Evolutionary conservation across 92 coral and sea anemone species (phyloP), one percentile per base, ranked within the genome.

Genomic region (Galaxea fascicularis): DNA sequence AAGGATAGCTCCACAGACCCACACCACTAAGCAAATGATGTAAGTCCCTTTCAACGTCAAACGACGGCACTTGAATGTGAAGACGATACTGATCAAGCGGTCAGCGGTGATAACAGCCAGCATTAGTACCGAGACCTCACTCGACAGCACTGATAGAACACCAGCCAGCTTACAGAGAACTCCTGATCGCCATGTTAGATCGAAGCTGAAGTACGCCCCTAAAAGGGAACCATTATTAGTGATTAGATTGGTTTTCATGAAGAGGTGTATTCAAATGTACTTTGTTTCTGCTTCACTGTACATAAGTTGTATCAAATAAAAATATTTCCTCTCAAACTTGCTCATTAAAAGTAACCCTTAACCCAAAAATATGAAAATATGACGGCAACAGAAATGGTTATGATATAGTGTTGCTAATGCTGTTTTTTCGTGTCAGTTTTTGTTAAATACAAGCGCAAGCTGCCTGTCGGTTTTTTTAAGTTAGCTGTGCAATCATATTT

Each of bases 61-160:
- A 24, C 93, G 70, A 20, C 44, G 76, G 35, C 76, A 71, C 41
- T 68, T 80, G 74, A 90, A 90, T 47, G 90, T 73, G 52, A 90
- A 90, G 46, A 90, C 88, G 35, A 89, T 85, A 64, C 90, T 79
- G 65, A 89, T 80, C 22, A 92, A 39, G 26, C 95, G 85, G 44
- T 92, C 95, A 35, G 86, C 75, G 24, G 95, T 92, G 28, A 89
- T 89, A 20, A 91, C 76, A 14, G 89, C 67, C 73, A 91, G 83
- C 47, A 80, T 88, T 44, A 88, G 88, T 25, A 92, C 95, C 24
- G 95, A 92, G 14, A 80, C 90, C 51, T 89, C 95, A 47, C 90
- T 92, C 24, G 92, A 92, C 47, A 89, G 76, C 75, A 87, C 83
- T n/a, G 95, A 89, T 29, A 89, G 45, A 10, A 80, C 83, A 58